These are phyloP conservation scores for Varanus komodoensis DNA, from an alignment of 2,113 vertebrate genomes.

Conservation along the genomic window DNA sequence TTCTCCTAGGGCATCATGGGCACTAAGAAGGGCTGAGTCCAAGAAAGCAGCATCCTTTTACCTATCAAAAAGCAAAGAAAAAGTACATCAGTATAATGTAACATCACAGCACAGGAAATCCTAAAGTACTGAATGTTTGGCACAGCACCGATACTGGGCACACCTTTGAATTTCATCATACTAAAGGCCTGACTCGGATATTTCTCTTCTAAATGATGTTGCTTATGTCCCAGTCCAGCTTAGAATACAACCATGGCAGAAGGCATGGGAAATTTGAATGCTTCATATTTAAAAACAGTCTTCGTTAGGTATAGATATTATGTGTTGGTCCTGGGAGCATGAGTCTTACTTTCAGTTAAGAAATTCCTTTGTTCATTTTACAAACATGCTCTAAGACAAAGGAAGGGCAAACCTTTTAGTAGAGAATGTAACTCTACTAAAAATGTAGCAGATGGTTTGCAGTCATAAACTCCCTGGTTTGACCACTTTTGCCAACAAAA, in stretches of 20 bases:
- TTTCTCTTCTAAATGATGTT: neutral
- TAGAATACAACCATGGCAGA: neutral
- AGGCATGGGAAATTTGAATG: neutral
- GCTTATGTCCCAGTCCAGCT: neutral
- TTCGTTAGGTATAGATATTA: neutral
- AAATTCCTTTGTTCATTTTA: neutral
- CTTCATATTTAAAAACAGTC: neutral
- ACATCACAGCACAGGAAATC: neutral
- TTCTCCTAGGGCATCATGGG: conserved; percentile 65
- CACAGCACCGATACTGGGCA: neutral
- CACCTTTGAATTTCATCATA: neutral
- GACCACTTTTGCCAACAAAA: neutral
- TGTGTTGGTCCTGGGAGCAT: neutral
- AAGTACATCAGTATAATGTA: neutral
- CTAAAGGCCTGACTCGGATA: neutral
- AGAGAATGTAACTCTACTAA: neutral
- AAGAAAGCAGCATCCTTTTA: conserved; percentile 64
- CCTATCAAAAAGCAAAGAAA: conserved; percentile 67
- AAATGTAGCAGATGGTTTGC: neutral
- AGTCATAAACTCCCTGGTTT: neutral
- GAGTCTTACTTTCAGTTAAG: neutral
- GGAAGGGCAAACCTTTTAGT: neutral
- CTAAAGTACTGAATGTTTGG: neutral
- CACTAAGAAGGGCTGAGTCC: conserved; percentile 59
- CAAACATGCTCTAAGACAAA: neutral